Evolutionary conservation across 2,113 vertebrate species (phyloP).

Genomic region (Cololabis saira): DNA sequence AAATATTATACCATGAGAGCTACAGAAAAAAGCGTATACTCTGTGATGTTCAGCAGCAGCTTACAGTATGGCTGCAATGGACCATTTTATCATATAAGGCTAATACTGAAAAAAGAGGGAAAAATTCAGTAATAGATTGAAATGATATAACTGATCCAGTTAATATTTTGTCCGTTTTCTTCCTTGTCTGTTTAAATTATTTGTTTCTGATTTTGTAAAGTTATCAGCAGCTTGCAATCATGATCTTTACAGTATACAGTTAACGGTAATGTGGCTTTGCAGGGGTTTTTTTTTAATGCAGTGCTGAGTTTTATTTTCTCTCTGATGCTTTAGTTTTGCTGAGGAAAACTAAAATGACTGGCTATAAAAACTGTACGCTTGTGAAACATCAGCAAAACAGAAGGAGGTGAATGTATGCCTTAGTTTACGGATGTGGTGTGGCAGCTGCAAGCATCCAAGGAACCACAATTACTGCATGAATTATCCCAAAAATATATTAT

Average conservation of each 20-base stretch:
- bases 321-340: constrained; percentile 41
- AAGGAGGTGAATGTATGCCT: constrained; percentile 15
- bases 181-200: too few relatives aligned
- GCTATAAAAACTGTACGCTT: constrained; percentile 42
- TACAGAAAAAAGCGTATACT: constrained; percentile 9
- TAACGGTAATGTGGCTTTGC: constrained; percentile 20
- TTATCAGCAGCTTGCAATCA: background rate
- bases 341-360: constrained; percentile 48
- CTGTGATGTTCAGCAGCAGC: constrained; percentile 8
- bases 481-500: background rate
- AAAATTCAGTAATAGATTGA: background rate
- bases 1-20: constrained; percentile 46
- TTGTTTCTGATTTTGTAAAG: too few relatives aligned
- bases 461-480: background rate
- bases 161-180: too few relatives aligned
- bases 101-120: too few relatives aligned
- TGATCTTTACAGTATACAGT: background rate
- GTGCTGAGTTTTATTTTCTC: constrained; percentile 15
- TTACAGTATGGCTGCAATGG: background rate
- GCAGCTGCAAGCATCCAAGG: background rate
- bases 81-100: constrained; percentile 16
- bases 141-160: too few relatives aligned
- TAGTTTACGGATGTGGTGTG: constrained; percentile 8
- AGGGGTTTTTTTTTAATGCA: constrained; percentile 41
- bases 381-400: constrained; percentile 55